Evolutionary conservation across 37 sponge, comb jelly and placozoan genomes (phyloP), one percentile per base, ranked within the genome.

Genomic region (Aphrocallistes beatrix): DNA sequence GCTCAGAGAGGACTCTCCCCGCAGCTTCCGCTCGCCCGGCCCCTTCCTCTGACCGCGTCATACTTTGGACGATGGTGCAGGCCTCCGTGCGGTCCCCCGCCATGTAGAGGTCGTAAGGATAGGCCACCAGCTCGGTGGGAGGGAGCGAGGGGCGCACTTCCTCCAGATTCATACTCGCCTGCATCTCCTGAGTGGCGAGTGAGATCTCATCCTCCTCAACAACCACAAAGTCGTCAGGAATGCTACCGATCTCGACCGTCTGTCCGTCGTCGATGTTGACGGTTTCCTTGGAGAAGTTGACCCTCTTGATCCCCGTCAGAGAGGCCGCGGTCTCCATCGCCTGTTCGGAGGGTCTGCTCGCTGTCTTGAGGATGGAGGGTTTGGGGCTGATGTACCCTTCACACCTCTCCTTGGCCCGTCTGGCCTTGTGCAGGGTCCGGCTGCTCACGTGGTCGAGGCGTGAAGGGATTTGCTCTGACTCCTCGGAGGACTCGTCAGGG

Each of bases 181-280:
- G 75, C 3, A 60, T 3, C 75, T 60, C 75, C 75, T 60, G 75
- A 25, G 32, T 28, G 32, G 75, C 75, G 6, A 60, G 34, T 3
- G 75, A 60, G 10, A 60, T 60, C 75, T 60, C 75, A 13, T 60
- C 75, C 75, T 60, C 75, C 75, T 28, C 75, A 13, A 60, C 75
- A 60, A 60, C 75, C 25, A 60, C 75, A 13, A 25, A 60, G 75
- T 60, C 75, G n/a, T 60, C 75, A 25, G 75, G 75, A 60, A 60
- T 60, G 75, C n/a, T 60, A 13, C 34, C n/a, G 32, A 60, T 6
- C 21, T 60, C 28, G 6, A 28, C n/a, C 6, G 75, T 19, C 75
- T 60, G 75, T 60, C 75, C 75, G 34, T 60, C 75, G 34, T 60
- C 75, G 25, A 60, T 60, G 34, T 60, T 60, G 8, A 60, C n/a